These are phyloP conservation scores for Rallus crepitans DNA, from an alignment of 2,797 vertebrate species.

Conservation along the genomic window DNA sequence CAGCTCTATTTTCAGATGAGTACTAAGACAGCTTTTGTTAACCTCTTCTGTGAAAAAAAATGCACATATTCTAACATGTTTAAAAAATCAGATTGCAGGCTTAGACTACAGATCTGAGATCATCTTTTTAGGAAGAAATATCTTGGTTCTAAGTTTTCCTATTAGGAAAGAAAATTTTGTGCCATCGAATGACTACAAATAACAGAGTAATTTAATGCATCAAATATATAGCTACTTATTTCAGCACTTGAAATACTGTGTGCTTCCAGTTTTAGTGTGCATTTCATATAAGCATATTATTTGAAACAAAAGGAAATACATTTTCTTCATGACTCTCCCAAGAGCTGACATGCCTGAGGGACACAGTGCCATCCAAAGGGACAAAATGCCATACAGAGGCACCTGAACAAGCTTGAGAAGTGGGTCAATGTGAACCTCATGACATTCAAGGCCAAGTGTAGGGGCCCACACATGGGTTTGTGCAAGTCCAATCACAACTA, in stretches of 20 bases:
- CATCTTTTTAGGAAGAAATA: background rate
- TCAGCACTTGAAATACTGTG: background rate
- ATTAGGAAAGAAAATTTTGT: background rate
- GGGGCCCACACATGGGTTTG: too few relatives aligned
- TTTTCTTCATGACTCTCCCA: background rate
- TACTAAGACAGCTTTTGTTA: background rate
- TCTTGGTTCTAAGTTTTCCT: background rate
- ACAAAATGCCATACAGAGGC: background rate
- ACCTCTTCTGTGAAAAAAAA: background rate
- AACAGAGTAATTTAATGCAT: background rate
- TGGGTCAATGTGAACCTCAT: too few relatives aligned
- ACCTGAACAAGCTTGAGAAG: background rate
- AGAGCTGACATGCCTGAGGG: background rate
- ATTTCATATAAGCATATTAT: background rate
- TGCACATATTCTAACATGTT: background rate
- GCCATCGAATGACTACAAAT: background rate
- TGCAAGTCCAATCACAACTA: too few relatives aligned
- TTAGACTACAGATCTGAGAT: background rate
- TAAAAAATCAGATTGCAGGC: background rate
- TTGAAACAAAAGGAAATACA: slow-evolving; percentile 35
- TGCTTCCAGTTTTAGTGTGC: background rate
- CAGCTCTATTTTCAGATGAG: background rate
- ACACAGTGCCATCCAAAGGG: background rate
- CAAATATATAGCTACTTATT: background rate
- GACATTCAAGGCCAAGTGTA: too few relatives aligned